A percentile compares a stretch with the other conserved stretches of the same genome.
phyloP scores from a whole-genome alignment of 2,888 invertebrate species.

The Aphodius granarius region DNA sequence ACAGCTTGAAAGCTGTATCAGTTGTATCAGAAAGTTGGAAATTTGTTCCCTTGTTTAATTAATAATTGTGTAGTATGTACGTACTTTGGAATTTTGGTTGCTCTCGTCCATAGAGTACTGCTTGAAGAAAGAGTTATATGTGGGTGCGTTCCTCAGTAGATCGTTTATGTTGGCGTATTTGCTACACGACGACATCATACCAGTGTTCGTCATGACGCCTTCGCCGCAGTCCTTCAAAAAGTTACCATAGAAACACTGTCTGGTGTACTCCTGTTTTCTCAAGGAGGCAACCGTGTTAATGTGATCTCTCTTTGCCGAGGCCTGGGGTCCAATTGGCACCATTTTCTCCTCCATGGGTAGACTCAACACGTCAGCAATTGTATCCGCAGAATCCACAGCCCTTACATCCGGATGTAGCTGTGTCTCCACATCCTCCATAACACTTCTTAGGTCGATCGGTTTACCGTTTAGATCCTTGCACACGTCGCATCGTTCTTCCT shows the following conservation, averaged over 20 bases:
- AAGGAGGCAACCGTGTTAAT: neutral
- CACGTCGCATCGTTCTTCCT: neutral
- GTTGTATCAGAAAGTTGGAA: no score
- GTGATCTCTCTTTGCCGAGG: neutral
- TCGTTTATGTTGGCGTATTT: neutral
- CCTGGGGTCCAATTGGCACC: neutral
- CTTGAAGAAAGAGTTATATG: neutral
- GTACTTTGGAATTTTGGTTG: neutral
- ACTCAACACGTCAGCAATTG: neutral
- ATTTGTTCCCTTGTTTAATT: no score
- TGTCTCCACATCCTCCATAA: neutral
- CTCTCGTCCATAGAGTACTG: neutral
- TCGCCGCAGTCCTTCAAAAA: neutral
- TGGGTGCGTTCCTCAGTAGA: neutral
- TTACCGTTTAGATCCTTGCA: neutral
- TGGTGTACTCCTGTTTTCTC: neutral
- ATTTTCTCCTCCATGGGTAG: neutral
- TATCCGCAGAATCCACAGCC: neutral
- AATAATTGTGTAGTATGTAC: no score
- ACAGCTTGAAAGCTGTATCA: no score
- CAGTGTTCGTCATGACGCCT: neutral
- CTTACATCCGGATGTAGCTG: neutral
- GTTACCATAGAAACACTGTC: neutral
- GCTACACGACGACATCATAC: neutral
- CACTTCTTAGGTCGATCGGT: neutral